Conservation (phyloP, 2,113 vertebrate genomes). For the Sprattus sprattus region DNA sequence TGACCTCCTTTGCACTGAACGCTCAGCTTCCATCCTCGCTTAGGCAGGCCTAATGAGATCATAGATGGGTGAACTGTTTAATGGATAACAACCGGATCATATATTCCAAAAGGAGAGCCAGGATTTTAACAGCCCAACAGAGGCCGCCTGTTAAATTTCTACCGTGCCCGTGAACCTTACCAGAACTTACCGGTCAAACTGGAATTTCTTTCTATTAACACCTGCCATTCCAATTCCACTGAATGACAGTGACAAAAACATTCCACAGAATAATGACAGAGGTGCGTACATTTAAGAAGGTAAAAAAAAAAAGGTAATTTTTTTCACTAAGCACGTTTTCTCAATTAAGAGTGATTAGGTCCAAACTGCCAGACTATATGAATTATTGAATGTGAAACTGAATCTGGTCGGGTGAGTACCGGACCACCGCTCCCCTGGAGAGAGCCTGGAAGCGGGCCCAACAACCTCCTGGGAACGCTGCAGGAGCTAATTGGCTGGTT, state of each 20-base stretch:
- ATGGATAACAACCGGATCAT: not conserved
- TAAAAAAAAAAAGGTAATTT: not conserved
- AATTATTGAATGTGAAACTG: conserved; percentile 71
- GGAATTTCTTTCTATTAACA: conserved; percentile 2
- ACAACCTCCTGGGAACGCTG: conserved; percentile 29
- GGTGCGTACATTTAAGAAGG: not conserved
- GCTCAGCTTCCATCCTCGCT: not conserved
- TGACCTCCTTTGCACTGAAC: not conserved
- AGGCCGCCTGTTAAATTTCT: not conserved
- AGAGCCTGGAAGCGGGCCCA: conserved; percentile 15
- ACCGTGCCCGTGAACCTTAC: not conserved
- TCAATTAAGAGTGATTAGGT: conserved; percentile 68
- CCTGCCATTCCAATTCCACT: conserved; percentile 3
- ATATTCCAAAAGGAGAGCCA: not conserved
- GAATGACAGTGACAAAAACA: not conserved
- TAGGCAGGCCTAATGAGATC: not conserved
- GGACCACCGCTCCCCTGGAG: not conserved
- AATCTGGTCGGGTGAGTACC: conserved; percentile 57
- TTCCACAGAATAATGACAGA: not conserved
- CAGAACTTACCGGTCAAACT: not conserved
- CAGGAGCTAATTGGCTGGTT: conserved; percentile 49
- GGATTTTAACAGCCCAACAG: not conserved
- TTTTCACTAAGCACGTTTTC: conserved; percentile 64
- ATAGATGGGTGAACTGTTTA: not conserved
- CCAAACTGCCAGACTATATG: conserved; percentile 64